Evolutionary conservation across 2,888 invertebrate species (phyloP).

Genomic region (Halictus ligatus): DNA sequence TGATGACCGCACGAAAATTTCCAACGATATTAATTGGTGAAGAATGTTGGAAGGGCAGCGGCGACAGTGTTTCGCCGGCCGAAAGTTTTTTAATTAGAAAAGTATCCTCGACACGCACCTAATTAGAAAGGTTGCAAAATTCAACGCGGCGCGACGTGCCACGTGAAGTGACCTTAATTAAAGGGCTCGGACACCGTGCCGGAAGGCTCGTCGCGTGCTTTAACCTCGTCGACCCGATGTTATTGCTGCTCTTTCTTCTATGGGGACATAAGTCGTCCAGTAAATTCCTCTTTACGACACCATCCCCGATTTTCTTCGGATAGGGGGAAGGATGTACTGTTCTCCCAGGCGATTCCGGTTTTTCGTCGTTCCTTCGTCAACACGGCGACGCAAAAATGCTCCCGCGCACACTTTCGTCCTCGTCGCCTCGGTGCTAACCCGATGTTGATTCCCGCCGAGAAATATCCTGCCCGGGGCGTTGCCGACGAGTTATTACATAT

Average conservation of each 20-base stretch:
- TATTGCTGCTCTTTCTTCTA: constrained; percentile 56
- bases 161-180: constrained; percentile 67
- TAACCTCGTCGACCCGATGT: constrained; percentile 44
- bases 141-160: constrained; percentile 53
- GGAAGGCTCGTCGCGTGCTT: constrained; percentile 48
- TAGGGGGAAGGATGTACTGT: constrained; percentile 48
- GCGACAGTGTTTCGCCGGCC: constrained; percentile 51
- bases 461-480: constrained; percentile 24
- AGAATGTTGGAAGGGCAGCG: constrained; percentile 20
- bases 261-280: constrained; percentile 61
- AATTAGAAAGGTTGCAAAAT: constrained; percentile 70
- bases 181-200: constrained; percentile 52
- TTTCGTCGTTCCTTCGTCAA: constrained; percentile 19
- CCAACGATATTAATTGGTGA: constrained; percentile 21
- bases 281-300: constrained; percentile 68
- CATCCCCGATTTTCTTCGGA: constrained; percentile 63
- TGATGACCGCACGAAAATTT: constrained; percentile 22
- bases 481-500: constrained; percentile 48
- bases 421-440: neutral
- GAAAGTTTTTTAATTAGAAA: constrained; percentile 73
- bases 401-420: constrained; percentile 17
- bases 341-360: constrained; percentile 45
- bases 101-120: constrained; percentile 59
- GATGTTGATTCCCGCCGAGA: constrained; percentile 24
- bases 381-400: constrained; percentile 33